Conservation (phyloP, 2,113 vertebrate species). For the Ictalurus punctatus region DNA sequence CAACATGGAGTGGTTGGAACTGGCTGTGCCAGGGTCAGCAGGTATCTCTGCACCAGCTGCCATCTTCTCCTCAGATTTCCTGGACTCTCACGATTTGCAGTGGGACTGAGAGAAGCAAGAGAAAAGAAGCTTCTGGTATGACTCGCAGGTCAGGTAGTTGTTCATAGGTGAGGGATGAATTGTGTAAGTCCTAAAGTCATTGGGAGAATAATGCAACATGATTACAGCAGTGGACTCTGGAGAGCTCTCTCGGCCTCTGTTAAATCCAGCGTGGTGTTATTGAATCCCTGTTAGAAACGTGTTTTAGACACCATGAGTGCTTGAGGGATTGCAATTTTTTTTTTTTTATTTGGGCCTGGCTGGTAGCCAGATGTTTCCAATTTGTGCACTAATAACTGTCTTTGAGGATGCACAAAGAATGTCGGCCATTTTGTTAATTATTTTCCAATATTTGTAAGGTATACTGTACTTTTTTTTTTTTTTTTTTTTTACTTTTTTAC, state of each 20-base stretch:
- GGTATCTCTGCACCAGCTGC: conserved; percentile 80
- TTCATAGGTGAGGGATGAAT: neutral
- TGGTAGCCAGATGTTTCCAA: neutral
- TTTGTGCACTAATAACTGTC: conserved; percentile 15
- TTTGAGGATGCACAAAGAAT: conserved; percentile 31
- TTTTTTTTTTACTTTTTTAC: neutral
- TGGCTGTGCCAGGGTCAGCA: conserved; percentile 81
- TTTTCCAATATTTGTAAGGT: conserved; percentile 1
- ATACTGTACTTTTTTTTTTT: neutral
- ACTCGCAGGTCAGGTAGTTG: neutral
- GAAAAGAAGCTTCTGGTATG: neutral
- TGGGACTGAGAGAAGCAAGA: conserved; percentile 80
- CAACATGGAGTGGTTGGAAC: conserved; percentile 97
- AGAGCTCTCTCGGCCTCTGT: neutral
- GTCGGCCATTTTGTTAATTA: conserved; percentile 7
- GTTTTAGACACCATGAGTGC: neutral
- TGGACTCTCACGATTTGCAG: conserved; percentile 89
- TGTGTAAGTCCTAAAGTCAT: neutral
- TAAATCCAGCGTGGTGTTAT: neutral
- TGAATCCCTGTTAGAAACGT: neutral
- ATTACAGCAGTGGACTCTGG: neutral
- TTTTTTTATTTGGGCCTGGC: neutral
- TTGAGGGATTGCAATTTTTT: conserved; percentile 46
- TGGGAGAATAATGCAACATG: neutral
- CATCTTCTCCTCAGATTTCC: conserved; percentile 84